phyloP scores from a whole-genome alignment of 2,113 vertebrate genomes.

The Tetrax tetrax region DNA sequence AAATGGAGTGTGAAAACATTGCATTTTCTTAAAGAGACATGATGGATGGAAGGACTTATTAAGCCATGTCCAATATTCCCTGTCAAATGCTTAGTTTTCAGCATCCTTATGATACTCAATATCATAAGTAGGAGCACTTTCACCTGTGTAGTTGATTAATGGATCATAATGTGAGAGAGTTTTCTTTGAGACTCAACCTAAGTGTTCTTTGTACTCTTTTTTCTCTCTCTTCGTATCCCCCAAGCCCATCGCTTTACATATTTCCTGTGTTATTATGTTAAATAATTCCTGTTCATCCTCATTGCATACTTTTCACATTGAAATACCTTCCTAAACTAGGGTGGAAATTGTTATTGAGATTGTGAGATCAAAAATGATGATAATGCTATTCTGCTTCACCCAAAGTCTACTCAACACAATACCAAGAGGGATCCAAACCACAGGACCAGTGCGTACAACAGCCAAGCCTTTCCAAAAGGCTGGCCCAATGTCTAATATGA shows the following conservation, averaged over 20 bases:
- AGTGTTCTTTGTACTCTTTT: neutral
- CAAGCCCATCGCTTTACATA: neutral
- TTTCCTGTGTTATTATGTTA: conserved; percentile 9
- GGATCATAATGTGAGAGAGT: neutral
- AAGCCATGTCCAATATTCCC: neutral
- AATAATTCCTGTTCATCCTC: conserved; percentile 18
- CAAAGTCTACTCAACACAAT: neutral
- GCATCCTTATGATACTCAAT: neutral
- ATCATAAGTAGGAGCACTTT: neutral
- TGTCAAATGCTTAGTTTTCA: neutral
- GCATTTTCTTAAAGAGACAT: neutral
- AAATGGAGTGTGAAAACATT: neutral
- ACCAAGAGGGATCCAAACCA: neutral
- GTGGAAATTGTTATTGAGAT: neutral
- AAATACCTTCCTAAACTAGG: conserved; percentile 7
- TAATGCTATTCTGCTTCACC: neutral
- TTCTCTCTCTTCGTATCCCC: neutral
- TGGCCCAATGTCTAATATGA: neutral
- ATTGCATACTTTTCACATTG: neutral
- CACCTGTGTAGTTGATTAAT: neutral
- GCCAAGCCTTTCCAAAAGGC: neutral
- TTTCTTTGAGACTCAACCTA: neutral
- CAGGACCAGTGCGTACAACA: neutral
- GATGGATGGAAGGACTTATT: neutral
- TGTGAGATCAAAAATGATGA: neutral